Conservation (phyloP, 1,140 invertebrate species). For the Orius insidiosus region DNA sequence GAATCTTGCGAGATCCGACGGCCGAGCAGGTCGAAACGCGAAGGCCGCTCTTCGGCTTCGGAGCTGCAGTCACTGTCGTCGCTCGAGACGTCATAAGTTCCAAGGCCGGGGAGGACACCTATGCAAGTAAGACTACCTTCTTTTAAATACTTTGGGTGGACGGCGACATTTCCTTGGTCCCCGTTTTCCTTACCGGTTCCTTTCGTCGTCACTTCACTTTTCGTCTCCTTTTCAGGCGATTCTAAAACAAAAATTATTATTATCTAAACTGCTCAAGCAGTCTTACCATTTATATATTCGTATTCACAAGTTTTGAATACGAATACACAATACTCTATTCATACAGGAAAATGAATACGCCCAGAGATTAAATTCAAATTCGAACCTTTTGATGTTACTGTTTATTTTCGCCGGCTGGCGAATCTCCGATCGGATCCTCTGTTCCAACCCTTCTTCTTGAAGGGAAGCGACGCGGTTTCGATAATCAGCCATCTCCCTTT, state of each 20-base stretch:
- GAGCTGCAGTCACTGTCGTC: conserved; percentile 43
- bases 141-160: neutral
- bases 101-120: conserved; percentile 58
- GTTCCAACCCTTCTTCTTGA: conserved; percentile 52
- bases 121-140: conserved; percentile 41
- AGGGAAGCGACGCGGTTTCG: conserved; percentile 58
- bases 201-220: neutral
- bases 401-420: conserved; percentile 24
- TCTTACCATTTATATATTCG: too few relatives aligned
- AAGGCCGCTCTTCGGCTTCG: conserved; percentile 27
- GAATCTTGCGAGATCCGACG: conserved; percentile 26
- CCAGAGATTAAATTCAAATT: too few relatives aligned
- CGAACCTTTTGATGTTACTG: conserved; percentile 26
- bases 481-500: conserved; percentile 64
- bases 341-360: too few relatives aligned
- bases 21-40: conserved; percentile 36
- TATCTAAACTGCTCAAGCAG: neutral
- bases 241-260: conserved; percentile 14
- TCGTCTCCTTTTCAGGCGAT: too few relatives aligned
- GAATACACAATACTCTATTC: too few relatives aligned
- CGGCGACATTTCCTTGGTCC: neutral
- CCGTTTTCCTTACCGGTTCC: neutral
- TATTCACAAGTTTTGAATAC: too few relatives aligned
- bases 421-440: conserved; percentile 39
- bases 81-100: conserved; percentile 43